Evolutionary conservation across 2,888 invertebrate species (phyloP).

Genomic region (Harmothoe impar): DNA sequence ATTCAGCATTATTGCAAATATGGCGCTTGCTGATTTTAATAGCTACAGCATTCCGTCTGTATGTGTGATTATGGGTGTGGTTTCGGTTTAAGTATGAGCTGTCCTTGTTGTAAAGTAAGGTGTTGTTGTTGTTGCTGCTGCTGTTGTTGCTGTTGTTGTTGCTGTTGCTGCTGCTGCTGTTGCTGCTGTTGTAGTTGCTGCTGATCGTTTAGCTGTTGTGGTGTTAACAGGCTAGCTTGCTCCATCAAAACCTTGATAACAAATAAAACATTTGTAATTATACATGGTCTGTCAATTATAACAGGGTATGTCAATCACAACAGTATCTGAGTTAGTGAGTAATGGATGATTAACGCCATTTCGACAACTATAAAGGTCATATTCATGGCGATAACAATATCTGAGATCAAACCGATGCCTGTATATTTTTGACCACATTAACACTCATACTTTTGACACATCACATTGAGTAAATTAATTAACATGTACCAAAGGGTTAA

Average conservation of each 20-base stretch:
- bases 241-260: background rate
- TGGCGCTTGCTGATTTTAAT: too few relatives aligned
- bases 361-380: background rate
- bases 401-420: background rate
- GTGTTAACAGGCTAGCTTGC: background rate
- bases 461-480: too few relatives aligned
- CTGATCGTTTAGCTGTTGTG: background rate
- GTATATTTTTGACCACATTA: background rate
- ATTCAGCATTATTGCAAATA: too few relatives aligned
- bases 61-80: too few relatives aligned
- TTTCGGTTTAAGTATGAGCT: too few relatives aligned
- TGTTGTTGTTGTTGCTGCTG: constrained; percentile 16
- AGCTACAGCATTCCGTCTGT: too few relatives aligned
- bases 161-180: constrained; percentile 9
- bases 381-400: too few relatives aligned
- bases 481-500: too few relatives aligned
- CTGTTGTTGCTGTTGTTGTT: background rate
- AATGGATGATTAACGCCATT: background rate
- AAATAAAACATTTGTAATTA: background rate
- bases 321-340: background rate
- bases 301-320: background rate
- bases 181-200: constrained; percentile 3
- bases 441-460: too few relatives aligned
- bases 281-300: background rate
- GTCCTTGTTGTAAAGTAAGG: background rate